phyloP scores from a whole-genome alignment of 1,140 invertebrate genomes.

The Drosophila ironensis region DNA sequence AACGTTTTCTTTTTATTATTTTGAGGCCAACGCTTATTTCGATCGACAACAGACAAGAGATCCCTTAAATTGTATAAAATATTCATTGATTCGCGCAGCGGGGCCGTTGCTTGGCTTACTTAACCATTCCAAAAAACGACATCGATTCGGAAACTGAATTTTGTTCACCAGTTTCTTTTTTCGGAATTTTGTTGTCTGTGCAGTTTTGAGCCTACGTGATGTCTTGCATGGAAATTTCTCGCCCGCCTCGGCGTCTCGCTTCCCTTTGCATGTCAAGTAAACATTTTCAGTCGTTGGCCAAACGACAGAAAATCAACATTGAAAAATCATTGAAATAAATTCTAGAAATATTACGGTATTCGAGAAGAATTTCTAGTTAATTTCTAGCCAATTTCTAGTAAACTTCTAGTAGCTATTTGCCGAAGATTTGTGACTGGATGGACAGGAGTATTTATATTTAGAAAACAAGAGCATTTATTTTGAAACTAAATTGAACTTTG shows the following conservation, averaged over 20 bases:
- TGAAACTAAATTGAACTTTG: constrained; percentile 19
- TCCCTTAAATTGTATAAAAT: background rate
- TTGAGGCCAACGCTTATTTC: background rate
- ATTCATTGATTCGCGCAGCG: constrained; percentile 16
- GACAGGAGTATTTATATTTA: too few relatives aligned
- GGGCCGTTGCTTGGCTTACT: constrained; percentile 11
- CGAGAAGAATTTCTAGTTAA: too few relatives aligned
- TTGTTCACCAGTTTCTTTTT: constrained; percentile 14
- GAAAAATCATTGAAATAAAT: constrained; percentile 22
- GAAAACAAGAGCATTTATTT: constrained; percentile 5
- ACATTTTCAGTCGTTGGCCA: background rate
- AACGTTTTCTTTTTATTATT: background rate
- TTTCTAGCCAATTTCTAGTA: too few relatives aligned
- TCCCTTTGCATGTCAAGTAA: constrained; percentile 4
- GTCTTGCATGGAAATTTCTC: constrained; percentile 58
- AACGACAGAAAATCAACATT: constrained; percentile 8
- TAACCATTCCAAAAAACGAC: constrained; percentile 3
- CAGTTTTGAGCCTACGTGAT: constrained; percentile 53
- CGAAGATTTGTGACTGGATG: too few relatives aligned
- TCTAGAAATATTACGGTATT: too few relatives aligned
- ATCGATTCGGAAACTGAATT: constrained; percentile 9
- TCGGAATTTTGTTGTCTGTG: constrained; percentile 41
- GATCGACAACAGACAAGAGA: background rate
- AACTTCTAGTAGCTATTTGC: too few relatives aligned
- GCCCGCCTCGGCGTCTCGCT: background rate